Evolutionary conservation across 2,888 invertebrate species (phyloP).

Genomic region (Slavum lentiscoides): DNA sequence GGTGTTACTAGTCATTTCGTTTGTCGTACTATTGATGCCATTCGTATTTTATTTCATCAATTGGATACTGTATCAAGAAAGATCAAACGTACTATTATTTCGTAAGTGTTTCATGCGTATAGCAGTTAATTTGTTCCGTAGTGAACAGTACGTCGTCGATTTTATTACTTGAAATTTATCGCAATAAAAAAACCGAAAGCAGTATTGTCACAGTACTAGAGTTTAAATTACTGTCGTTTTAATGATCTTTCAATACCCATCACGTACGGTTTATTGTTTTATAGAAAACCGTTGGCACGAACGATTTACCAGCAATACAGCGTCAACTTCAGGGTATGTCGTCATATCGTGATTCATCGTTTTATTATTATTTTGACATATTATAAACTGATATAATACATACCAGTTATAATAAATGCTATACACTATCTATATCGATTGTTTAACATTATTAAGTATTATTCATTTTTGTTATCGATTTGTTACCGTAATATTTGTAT

Average conservation of each 20-base stretch:
- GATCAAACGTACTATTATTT: slow-evolving; percentile 35
- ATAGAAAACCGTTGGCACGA: slow-evolving; percentile 28
- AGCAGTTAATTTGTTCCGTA: neutral
- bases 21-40: slow-evolving; percentile 64
- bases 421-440: neutral
- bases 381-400: neutral
- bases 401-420: neutral
- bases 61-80: slow-evolving; percentile 42
- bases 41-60: slow-evolving; percentile 65
- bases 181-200: no score
- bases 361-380: neutral
- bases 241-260: no score
- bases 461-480: neutral
- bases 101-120: slow-evolving; percentile 40
- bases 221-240: neutral
- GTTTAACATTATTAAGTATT: neutral
- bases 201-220: neutral
- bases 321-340: slow-evolving; percentile 29
- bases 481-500: slow-evolving; percentile 31
- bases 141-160: neutral
- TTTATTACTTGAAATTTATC: neutral
- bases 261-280: neutral
- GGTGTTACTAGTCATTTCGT: slow-evolving; percentile 65
- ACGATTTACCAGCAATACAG: slow-evolving; percentile 19
- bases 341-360: slow-evolving; percentile 19